A percentile compares a stretch with the other conserved stretches of the same genome.
Evolutionary conservation across 1,140 invertebrate genomes (phyloP).

Genomic region (Aphidius gifuensis): DNA sequence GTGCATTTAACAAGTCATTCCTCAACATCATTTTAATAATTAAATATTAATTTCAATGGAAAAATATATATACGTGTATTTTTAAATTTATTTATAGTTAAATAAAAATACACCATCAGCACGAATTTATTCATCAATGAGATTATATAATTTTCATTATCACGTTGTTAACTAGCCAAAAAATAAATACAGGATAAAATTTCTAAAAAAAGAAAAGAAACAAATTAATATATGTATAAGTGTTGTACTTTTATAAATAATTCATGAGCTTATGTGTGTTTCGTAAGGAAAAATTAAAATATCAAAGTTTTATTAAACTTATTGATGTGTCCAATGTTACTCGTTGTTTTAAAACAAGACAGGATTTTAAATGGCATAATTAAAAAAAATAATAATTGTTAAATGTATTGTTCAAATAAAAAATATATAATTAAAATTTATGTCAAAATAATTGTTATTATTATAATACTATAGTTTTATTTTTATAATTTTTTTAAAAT

Average conservation of each 20-base stretch:
- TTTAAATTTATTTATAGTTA: not conserved
- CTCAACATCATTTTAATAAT: too few relatives aligned
- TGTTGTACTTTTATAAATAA: conserved; percentile 44
- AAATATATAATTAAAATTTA: conserved; percentile 20
- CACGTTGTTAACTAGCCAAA: conserved; percentile 9
- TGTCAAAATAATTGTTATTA: conserved; percentile 10
- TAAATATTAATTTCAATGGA: too few relatives aligned
- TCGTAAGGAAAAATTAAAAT: conserved; percentile 24
- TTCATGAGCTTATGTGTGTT: conserved; percentile 34
- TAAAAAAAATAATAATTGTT: conserved; percentile 18
- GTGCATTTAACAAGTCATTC: too few relatives aligned
- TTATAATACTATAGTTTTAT: not conserved
- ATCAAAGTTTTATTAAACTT: conserved; percentile 7
- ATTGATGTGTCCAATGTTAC: conserved; percentile 1
- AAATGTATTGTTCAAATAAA: conserved; percentile 21
- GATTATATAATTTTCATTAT: conserved; percentile 14
- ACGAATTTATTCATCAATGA: conserved; percentile 7
- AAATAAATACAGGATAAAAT: not conserved
- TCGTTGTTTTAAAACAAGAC: conserved; percentile 10
- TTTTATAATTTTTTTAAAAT: too few relatives aligned
- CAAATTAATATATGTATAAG: conserved; percentile 13
- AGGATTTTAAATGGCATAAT: conserved; percentile 8
- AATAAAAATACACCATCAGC: not conserved
- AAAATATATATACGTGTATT: not conserved
- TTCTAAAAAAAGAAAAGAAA: conserved; percentile 20